Evolutionary conservation across 2,797 vertebrate species (phyloP), one percentile per base, ranked within the genome.

Genomic region (Uromys caudimaculatus): DNA sequence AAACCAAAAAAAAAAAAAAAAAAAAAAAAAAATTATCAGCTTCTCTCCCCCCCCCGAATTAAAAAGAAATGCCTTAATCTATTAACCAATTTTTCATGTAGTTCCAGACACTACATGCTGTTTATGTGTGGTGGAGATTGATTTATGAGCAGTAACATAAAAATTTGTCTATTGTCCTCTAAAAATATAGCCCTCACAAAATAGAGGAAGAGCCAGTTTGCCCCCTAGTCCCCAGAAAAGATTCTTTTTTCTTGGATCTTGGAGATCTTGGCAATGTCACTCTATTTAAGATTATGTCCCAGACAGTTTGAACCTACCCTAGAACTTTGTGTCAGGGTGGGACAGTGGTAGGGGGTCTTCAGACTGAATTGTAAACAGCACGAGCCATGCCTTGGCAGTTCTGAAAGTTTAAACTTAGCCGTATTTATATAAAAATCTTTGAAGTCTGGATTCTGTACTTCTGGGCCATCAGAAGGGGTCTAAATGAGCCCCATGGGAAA

Each of bases 401-500:
- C 64, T 58, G 38, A 14, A 35, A 83, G 50, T 79, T 94, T 87
- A 86, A 92, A 50, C 16, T 44, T 71, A 78, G 81, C 23, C 54
- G 81, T 92, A 19, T 52, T 95, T 96, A 92, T 62, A 76, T 54
- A 54, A 50, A 87, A 56, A 16, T 82, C 79, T 78, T n/a, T 71
- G 64, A 73, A 60, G 29, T 79, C 11, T 5, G 13, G 52, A 92
- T 86, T 89, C 67, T 67, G 35, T 29, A 62, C 75, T 94, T 93
- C 77, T 92, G 64, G 69, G 88, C 60, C 73, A 95, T 87, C 35
- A 21, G 76, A 84, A 87, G 71, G 62, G 91, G 93, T 60, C 86
- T 86, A 95, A 98, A 98, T 0, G 95, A 97, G 93, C 84, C 97
- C 91, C 95, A 13, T 3, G 96, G 95, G 98, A 98, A 97, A 98